phyloP scores from a whole-genome alignment of 2,113 vertebrate species.

The Girardinichthys multiradiatus region DNA sequence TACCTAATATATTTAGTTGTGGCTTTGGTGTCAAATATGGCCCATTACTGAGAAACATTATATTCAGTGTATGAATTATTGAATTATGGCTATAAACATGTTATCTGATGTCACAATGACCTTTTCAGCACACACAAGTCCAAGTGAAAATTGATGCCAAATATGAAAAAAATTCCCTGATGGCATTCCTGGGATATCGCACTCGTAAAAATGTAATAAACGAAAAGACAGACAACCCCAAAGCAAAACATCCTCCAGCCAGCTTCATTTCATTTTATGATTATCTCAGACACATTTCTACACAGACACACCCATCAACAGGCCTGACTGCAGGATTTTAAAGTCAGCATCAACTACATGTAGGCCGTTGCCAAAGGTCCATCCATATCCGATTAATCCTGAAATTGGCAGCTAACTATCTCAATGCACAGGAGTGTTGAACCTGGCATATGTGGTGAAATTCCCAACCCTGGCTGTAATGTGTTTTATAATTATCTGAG shows the following conservation, averaged over 20 bases:
- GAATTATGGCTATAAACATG: neutral
- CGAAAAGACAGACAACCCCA: neutral
- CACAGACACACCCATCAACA: neutral
- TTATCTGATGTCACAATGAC: neutral
- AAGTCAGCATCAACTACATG: neutral
- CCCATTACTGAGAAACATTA: neutral
- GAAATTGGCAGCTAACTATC: neutral
- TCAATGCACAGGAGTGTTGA: neutral
- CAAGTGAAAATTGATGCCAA: neutral
- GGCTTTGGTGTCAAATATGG: neutral
- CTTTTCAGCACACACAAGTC: neutral
- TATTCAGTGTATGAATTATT: neutral
- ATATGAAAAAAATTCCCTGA: neutral
- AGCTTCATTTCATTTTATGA: neutral
- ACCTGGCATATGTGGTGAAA: neutral
- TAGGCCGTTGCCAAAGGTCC: neutral
- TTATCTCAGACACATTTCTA: neutral
- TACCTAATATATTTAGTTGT: neutral
- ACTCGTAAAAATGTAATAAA: neutral
- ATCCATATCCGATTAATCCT: neutral
- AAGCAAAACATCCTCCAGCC: neutral
- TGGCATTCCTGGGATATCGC: slow-evolving; percentile 3
- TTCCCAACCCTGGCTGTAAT: neutral
- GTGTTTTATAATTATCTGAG: neutral
- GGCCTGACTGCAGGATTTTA: neutral